Percentiles rank a stretch among this genome's conserved stretches.
Evolutionary conservation across 2,888 invertebrate genomes (phyloP).

Genomic region (Eupithecia exiguata): DNA sequence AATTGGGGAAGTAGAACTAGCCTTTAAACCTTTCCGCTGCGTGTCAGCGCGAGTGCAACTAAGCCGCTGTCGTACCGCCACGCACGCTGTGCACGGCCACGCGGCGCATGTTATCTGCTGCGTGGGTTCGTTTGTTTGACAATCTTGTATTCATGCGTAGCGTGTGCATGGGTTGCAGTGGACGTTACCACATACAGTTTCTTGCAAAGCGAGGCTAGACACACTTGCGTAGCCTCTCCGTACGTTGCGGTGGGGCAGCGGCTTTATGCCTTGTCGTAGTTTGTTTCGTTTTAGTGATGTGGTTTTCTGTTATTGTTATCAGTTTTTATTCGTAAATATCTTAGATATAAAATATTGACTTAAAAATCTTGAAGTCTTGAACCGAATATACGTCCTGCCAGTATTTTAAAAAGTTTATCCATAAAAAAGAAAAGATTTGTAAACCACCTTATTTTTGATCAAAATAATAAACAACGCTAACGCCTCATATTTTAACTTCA

Average conservation of each 20-base stretch:
- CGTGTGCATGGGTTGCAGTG: too few species aligned
- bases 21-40: too few species aligned
- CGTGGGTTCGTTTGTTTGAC: too few species aligned
- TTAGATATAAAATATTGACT: background rate
- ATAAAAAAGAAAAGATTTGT: background rate
- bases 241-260: too few species aligned
- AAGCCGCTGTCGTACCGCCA: too few species aligned
- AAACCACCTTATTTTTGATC: background rate
- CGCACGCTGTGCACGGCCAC: too few species aligned
- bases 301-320: background rate
- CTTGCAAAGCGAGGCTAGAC: too few species aligned
- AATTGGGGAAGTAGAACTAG: too few species aligned
- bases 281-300: background rate
- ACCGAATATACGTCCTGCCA: background rate
- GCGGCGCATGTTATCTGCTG: too few species aligned
- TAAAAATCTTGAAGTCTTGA: background rate
- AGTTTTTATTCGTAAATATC: background rate
- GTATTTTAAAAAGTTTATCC: background rate
- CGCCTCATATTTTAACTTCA: constrained; percentile 45
- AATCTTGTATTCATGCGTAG: too few species aligned
- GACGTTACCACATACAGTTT: too few species aligned
- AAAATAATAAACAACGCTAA: background rate
- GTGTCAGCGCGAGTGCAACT: background rate
- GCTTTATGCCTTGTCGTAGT: background rate
- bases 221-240: too few species aligned